Evolutionary conservation across 2,797 vertebrate species (phyloP).

Genomic region (Lates japonicus): DNA sequence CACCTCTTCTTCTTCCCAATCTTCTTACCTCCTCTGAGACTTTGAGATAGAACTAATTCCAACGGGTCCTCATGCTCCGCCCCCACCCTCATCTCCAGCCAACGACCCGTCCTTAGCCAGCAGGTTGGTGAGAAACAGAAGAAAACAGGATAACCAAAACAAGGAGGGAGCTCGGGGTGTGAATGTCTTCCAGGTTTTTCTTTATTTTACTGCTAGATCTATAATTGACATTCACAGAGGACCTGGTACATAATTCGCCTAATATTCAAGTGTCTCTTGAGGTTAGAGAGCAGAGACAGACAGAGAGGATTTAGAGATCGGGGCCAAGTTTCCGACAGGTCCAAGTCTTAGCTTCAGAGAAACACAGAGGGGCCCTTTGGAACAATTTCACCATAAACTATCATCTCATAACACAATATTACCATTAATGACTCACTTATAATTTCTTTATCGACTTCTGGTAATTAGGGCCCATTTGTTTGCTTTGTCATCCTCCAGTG

Average conservation of each 20-base stretch:
- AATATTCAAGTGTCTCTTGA: constrained; percentile 55
- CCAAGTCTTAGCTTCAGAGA: constrained; percentile 50
- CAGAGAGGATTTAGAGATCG: constrained; percentile 10
- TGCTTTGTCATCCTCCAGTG: constrained; percentile 76
- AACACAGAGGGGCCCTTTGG: constrained; percentile 57
- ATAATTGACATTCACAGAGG: constrained; percentile 72
- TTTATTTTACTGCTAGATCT: constrained; percentile 47
- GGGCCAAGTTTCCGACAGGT: constrained; percentile 48
- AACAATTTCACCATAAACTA: constrained; percentile 65
- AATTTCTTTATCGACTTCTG: constrained; percentile 77
- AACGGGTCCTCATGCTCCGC: constrained; percentile 40
- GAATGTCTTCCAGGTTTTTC: constrained; percentile 44
- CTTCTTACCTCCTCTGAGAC: constrained; percentile 44
- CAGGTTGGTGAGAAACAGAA: constrained; percentile 45
- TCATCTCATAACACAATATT: constrained; percentile 80
- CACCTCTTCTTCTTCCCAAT: constrained; percentile 37
- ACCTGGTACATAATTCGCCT: constrained; percentile 59
- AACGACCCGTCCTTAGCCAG: constrained; percentile 52
- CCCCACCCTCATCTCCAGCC: constrained; percentile 73
- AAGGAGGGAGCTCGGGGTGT: not conserved
- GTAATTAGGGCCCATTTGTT: constrained; percentile 79
- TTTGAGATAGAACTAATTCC: constrained; percentile 47
- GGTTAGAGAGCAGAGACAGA: constrained; percentile 50
- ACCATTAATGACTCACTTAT: constrained; percentile 76
- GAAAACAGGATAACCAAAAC: constrained; percentile 53